Evolutionary conservation across 2,888 invertebrate species (phyloP), one percentile per base, ranked within the genome.

Genomic region (Altica lythri): DNA sequence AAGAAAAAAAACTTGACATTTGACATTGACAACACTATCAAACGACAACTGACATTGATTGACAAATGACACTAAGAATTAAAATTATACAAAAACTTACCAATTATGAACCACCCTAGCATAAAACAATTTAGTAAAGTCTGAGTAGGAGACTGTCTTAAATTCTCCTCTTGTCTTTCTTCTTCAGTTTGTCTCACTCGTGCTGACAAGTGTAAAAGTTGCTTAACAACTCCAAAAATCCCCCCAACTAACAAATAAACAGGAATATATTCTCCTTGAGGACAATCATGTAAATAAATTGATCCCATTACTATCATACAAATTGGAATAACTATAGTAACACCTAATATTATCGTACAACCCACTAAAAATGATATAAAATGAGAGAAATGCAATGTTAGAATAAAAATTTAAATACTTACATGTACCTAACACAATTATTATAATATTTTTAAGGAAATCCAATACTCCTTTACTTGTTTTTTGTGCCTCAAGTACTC

Each of bases 71-170:
- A n/a, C n/a, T n/a, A n/a, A n/a, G n/a, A n/a, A n/a, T n/a, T n/a
- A n/a, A n/a, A n/a, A n/a, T n/a, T 9, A 14, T 35, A 19, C 32
- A 19, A 40, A 50, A 43, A 25, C 75, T 75, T 72, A 84, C 86
- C 86, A 55, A 86, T 81, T 62, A 86, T 84, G 64, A 86, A 86
- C 86, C 86, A 86, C 32, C 83, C 84, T 35, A 85, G 73, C 75
- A 86, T 80, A 68, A 86, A 86, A 68, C 83, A 83, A 71, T 82
- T 82, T 22, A 84, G 75, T 52, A 83, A 66, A 2, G 80, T 81
- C 65, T 82, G 81, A 9, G 79, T 80, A 2, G 81, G 81, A 13
- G 79, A 79, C 64, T 80, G 81, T 55, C 80, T 70, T 57, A 81
- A 70, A 63, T 79, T 77, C 67, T 81, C 80, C 60, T 79, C 80